Base-by-base conservation (phyloP, 2,113 vertebrate species). In the Oreochromis tanganicae region DNA sequence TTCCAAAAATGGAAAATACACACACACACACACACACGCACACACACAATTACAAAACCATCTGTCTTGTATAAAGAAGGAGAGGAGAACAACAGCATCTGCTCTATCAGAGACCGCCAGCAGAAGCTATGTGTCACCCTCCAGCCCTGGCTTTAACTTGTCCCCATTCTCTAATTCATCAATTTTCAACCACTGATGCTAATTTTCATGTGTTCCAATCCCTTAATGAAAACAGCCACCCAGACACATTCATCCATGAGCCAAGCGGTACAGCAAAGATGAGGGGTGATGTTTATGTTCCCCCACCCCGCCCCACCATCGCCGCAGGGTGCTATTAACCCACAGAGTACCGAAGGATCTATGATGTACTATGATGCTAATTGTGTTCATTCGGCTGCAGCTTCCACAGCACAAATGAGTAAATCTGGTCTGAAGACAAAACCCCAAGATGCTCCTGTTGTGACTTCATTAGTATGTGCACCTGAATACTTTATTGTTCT, bases 151-250 rank as follows among this genome's bases (percentile, higher is more conserved):
- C 81, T 85, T 71, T 59, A 85, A 89, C 63, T 32, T 7, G 16
- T 61, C 43, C 81, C 78, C 52, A 66, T 90, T 90, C 91, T 89
- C 83, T 78, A 87, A 83, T 87, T 86, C 91, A 94, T 95, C 92
- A 88, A 82, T 91, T 86, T 79, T 81, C 54, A 88, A 52, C 90
- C 83, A 80, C 24, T 90, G 90, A 57, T 87, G 85, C 68, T 83
- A 68, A 94, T 93, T 93, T 78, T 89, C 84, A 92, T 17, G 81
- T 80, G 73, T 82, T 85, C 66, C 21, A 3, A 13, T 75, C 10
- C 71, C 0, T 57, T 83, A 91, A 93, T 87, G 80, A 87, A 93
- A 90, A 89, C 88, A 90, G 55, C 84, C 85, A 85, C 68, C 83
- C 75, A 87, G 91, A 92, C 63, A 88, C 19, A 80, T 63, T 89